Base-by-base conservation (phyloP, 2,113 vertebrate genomes). In the Chunga burmeisteri region DNA sequence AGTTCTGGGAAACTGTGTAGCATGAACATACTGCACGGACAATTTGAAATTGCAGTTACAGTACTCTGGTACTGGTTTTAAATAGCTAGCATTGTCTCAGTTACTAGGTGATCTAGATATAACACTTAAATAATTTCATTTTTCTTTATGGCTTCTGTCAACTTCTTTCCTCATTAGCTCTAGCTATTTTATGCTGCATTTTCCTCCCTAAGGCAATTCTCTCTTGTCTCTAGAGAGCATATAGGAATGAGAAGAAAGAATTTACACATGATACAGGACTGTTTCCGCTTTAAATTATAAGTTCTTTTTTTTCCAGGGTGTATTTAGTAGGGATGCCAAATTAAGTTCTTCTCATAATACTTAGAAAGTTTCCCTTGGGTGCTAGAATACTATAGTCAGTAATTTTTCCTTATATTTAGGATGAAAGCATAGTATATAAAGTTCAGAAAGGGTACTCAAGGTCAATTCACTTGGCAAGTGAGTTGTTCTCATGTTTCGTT, bases 91-190 rank as follows among this genome's bases (percentile, higher is more conserved):
- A 80, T 77, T 85, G 66, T 61, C 84, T 86, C 62, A 86, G 71
- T 85, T 86, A 86, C 21, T 59, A 38, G 26, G 36, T 92, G 56
- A 86, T 93, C 49, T 86, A 66, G 47, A 59, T 88, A 61, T 65
- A 82, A 82, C 21, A 61, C 26, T 92, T 52, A 85, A 86, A 81
- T 74, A 88, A 88, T 92, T 92, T 92, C 9, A 56, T 73, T 93
- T 94, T 88, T 78, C 52, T 83, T 92, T 72, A 85, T 77, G 36
- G 46, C 34, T 93, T 85, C 40, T 90, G 82, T 93, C 88, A 93
- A 29, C 49, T 86, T 88, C 71, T 82, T 81, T 82, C 23, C 40
- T 93, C 55, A 62, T 93, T 94, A 94, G 40, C 15, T 73, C 18
- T 88, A 68, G n/a, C 15, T 88, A 90, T 58, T 94, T 90, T 50